A percentile compares a stretch with the other conserved stretches of the same genome.
Evolutionary conservation across 1,140 invertebrate species (phyloP).

Genomic region (Chymomyza costata): DNA sequence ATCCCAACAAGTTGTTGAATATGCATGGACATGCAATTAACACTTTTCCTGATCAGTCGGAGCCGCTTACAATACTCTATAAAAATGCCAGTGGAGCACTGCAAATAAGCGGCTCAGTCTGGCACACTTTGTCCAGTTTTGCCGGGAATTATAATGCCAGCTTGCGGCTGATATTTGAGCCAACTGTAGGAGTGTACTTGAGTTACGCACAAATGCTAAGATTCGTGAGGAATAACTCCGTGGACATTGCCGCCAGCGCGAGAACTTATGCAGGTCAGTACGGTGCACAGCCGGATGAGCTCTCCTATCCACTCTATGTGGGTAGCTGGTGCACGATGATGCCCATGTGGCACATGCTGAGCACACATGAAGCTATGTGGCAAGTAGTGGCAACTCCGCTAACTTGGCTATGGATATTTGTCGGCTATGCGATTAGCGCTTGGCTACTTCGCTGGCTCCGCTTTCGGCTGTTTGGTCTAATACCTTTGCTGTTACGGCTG

Average conservation of each 20-base stretch:
- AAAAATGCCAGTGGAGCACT: slow-evolving; percentile 5
- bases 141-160: slow-evolving; percentile 21
- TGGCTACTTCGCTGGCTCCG: too few species aligned
- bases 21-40: slow-evolving; percentile 20
- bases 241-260: slow-evolving; percentile 28
- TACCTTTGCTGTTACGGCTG: too few species aligned
- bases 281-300: background rate
- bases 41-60: slow-evolving; percentile 14
- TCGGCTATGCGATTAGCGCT: too few species aligned
- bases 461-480: too few species aligned
- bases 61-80: slow-evolving; percentile 25
- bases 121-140: slow-evolving; percentile 26
- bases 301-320: slow-evolving; percentile 22
- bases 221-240: slow-evolving; percentile 2
- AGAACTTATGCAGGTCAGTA: slow-evolving; percentile 18
- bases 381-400: too few species aligned
- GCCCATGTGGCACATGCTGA: slow-evolving; percentile 25
- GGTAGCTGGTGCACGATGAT: slow-evolving; percentile 42
- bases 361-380: slow-evolving; percentile 18
- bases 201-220: slow-evolving; percentile 12
- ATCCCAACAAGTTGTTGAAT: slow-evolving; percentile 29
- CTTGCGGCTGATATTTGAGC: slow-evolving; percentile 2
- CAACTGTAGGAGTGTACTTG: background rate
- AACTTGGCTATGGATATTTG: too few species aligned
- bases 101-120: slow-evolving; percentile 15